Conservation (phyloP, 2,888 invertebrate species). For the Amblyteles armatorius region DNA sequence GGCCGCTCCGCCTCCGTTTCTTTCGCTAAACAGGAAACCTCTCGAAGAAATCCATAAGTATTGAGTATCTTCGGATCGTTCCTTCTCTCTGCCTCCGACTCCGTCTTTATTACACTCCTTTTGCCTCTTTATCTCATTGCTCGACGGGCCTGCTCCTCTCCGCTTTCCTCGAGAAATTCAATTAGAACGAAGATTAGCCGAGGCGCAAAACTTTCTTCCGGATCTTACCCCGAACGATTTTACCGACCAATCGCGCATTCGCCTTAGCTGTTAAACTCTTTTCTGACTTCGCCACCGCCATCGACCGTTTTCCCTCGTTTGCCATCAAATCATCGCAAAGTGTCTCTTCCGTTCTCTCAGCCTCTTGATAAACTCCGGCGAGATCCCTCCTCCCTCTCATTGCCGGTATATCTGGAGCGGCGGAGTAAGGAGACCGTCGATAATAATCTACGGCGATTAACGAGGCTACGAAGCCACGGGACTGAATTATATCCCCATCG, state of each 20-base stretch:
- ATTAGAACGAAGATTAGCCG: conserved; percentile 75
- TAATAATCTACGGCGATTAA: conserved; percentile 51
- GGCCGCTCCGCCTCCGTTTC: conserved; percentile 19
- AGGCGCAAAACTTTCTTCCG: conserved; percentile 70
- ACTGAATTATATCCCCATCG: conserved; percentile 52
- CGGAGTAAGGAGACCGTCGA: conserved; percentile 13
- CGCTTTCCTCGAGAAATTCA: conserved; percentile 75
- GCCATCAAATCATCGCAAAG: conserved; percentile 19
- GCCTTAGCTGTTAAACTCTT: conserved; percentile 36
- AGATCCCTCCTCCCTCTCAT: conserved; percentile 21
- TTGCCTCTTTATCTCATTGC: conserved; percentile 14
- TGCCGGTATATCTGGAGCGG: conserved; percentile 12
- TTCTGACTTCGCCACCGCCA: conserved; percentile 25
- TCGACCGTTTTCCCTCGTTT: conserved; percentile 6
- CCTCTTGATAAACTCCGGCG: conserved; percentile 43
- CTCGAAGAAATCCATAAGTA: conserved; percentile 68
- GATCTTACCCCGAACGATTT: conserved; percentile 67
- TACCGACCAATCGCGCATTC: conserved; percentile 60
- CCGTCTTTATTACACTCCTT: conserved; percentile 9
- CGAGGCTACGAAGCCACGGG: conserved; percentile 47
- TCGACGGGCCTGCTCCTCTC: conserved; percentile 13
- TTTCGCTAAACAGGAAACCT: conserved; percentile 35
- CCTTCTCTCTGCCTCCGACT: conserved; percentile 2
- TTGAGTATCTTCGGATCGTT: conserved; percentile 50
- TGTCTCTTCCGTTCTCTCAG: conserved; percentile 23